These are phyloP conservation scores for Ariolimax columbianus DNA, from an alignment of 2,888 invertebrate species.

Conservation along the genomic window DNA sequence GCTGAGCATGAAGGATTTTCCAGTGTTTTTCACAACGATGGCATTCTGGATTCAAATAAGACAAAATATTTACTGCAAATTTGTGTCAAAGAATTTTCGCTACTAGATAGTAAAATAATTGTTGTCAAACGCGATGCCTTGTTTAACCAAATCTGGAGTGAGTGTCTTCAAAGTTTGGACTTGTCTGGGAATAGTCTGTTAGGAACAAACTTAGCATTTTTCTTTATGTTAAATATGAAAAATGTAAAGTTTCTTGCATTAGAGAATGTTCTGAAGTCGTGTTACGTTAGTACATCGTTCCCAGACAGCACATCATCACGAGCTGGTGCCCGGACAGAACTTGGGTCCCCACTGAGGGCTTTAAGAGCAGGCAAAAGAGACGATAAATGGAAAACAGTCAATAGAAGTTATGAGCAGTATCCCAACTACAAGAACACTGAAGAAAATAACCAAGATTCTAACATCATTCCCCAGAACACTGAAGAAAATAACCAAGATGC, in stretches of 20 bases:
- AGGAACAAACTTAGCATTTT: background rate
- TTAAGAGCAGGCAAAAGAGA: no score
- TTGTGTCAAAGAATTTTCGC: background rate
- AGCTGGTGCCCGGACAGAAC: no score
- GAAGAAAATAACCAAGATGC: no score
- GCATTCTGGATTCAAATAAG: background rate
- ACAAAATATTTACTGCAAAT: slow-evolving; percentile 23
- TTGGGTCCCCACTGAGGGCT: no score
- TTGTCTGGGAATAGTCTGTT: slow-evolving; percentile 1
- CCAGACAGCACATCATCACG: no score
- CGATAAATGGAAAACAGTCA: no score
- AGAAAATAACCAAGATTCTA: no score
- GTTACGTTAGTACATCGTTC: no score
- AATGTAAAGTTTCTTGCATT: background rate
- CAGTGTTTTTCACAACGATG: background rate
- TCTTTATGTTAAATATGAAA: slow-evolving; percentile 18
- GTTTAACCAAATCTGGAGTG: background rate
- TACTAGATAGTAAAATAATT: background rate
- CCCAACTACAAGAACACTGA: no score
- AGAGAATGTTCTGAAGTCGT: no score
- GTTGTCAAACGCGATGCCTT: background rate
- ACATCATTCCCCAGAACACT: no score
- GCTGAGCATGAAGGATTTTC: background rate
- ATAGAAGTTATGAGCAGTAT: no score
- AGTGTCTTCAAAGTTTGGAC: slow-evolving; percentile 9